Base-by-base conservation (phyloP, 2,113 vertebrate genomes). In the Rafetus swinhoei region DNA sequence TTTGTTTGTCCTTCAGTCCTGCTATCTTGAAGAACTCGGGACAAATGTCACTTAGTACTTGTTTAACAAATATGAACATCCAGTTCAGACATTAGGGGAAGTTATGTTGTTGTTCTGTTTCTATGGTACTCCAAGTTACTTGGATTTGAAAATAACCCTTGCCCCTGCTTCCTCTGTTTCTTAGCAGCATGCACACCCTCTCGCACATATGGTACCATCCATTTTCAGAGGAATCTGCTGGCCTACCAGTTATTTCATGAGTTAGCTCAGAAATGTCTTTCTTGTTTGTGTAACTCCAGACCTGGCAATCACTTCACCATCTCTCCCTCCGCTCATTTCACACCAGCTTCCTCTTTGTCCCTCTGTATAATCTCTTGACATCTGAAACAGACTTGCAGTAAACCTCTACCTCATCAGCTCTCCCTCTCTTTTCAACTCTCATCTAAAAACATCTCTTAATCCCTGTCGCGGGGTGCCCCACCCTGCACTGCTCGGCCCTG, bases 371-470 rank as follows among this genome's bases (percentile, higher is more conserved):
- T 60, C 80, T 90, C 89, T 88, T 79, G 57, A 54, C 85, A 92
- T 88, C 92, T 93, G 82, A 53, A 95, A 22, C 59, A 92, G 27
- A 39, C 4, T 93, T 74, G 29, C 22, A 54, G 45, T 82, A 45
- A 57, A n/a, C 65, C 56, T 81, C 62, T 96, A 57, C 74, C 79
- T 96, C 92, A 82, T 96, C 79, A 90, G 22, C 72, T 76, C 55
- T 82, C 45, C 25, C 29, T 54, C 45, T 74, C 24, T 82, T 91
- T 79, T 62, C 59, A 90, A 21, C 88, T 81, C 72, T 87, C 35
- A 32, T 79, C 53, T 81, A 69, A 53, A 91, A 94, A 85, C 3
- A n/a, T 24, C n/a, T 89, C 39, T 32, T 93, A 53, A 83, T 86
- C 45, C 45, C 5, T 45, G 45, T 45, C 6, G 45, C 5, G 45